Evolutionary conservation across 2,888 invertebrate genomes (phyloP).

Genomic region (Drosophila paucipuncta): DNA sequence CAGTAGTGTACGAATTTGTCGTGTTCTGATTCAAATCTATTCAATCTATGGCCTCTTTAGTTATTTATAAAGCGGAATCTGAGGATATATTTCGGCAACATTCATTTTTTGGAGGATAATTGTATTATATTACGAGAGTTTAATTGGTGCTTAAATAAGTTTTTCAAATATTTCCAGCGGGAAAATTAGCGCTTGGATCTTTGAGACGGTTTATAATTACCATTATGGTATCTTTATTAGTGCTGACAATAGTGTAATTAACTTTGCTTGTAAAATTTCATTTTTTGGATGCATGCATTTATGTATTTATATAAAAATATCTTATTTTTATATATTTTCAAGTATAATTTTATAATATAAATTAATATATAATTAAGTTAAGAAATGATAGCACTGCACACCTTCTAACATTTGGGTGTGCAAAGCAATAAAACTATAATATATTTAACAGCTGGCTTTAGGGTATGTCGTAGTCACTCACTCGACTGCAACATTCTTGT

Average conservation of each 20-base stretch:
- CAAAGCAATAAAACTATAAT: not conserved
- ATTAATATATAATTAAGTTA: not conserved
- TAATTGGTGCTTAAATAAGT: no score
- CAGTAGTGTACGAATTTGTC: no score
- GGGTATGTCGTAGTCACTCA: not conserved
- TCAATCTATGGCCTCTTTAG: no score
- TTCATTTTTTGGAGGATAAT: no score
- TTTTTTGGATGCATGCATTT: not conserved
- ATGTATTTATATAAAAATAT: not conserved
- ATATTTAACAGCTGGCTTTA: not conserved
- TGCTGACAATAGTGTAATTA: not conserved
- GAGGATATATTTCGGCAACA: no score
- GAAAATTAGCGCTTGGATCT: no score
- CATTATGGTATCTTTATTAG: not conserved
- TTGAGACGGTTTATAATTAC: no score
- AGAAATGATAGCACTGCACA: not conserved
- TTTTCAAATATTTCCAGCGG: no score
- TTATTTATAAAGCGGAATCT: no score
- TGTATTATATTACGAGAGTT: no score
- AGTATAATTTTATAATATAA: no score
- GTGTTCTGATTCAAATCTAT: no score
- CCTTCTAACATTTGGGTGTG: not conserved
- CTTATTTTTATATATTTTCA: not conserved
- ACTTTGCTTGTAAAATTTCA: not conserved
- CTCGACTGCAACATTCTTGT: not conserved